Conservation (phyloP, 1,140 invertebrate species). For the Drosophila bocki region DNA sequence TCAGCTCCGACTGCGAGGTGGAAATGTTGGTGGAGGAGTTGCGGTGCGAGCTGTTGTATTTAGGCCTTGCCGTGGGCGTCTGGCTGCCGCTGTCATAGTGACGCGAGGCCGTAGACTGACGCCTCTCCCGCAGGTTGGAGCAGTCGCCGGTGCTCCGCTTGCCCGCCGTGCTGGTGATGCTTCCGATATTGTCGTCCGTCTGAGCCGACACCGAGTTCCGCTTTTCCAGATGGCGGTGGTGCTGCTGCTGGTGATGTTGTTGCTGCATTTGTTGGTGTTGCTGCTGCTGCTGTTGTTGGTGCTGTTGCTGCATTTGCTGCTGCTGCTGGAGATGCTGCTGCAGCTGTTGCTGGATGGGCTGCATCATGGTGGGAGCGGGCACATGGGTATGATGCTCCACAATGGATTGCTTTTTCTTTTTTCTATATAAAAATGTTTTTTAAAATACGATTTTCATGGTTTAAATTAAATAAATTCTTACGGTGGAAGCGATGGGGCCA, state of each 20-base stretch:
- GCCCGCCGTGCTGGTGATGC: constrained; percentile 60
- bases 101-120: constrained; percentile 73
- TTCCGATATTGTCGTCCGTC: constrained; percentile 76
- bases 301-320: constrained; percentile 54
- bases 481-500: constrained; percentile 78
- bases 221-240: constrained; percentile 74
- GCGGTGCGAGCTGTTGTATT: constrained; percentile 72
- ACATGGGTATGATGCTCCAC: constrained; percentile 65
- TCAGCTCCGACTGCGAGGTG: constrained; percentile 81
- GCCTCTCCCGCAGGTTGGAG: constrained; percentile 63
- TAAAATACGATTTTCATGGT: fast-evolving
- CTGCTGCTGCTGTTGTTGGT: constrained; percentile 64
- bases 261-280: constrained; percentile 65
- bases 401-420: constrained; percentile 75
- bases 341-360: constrained; percentile 78
- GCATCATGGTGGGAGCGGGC: constrained; percentile 65
- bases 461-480: constrained; percentile 24
- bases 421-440: constrained; percentile 25
- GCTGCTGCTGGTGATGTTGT: constrained; percentile 66
- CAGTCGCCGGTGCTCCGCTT: constrained; percentile 67
- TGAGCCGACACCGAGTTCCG: constrained; percentile 81
- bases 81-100: constrained; percentile 81
- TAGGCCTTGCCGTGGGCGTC: constrained; percentile 74
- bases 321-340: constrained; percentile 69
- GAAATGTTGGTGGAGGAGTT: constrained; percentile 82